Evolutionary conservation across 1,140 invertebrate species (phyloP), one percentile per base, ranked within the genome.

Genomic region (Neodiprion pinetum): DNA sequence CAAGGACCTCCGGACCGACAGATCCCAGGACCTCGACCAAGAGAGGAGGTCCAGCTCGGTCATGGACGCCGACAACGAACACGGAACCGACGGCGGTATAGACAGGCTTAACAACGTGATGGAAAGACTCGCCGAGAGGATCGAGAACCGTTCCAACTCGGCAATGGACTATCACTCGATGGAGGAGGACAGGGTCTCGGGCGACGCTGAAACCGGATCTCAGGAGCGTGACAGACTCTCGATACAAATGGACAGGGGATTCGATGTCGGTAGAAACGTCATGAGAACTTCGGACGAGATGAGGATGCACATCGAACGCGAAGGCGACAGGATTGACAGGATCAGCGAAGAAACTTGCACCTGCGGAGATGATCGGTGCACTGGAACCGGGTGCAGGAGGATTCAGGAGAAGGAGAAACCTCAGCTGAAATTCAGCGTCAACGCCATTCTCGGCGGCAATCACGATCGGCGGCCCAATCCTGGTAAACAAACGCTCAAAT

Each of bases 371-470:
- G 86, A 87, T 77, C 85, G 87, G 73, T 86, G 84, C 75, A 75
- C 77, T n/a, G 80, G 82, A 17, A 76, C 81, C 9, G 79, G 79
- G 10, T 82, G 83, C 77, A 80, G 81, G 71, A 83, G 80, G 74
- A 87, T 88, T 74, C 88, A 88, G 76, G 84, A 86, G 74, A 89
- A 89, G 77, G 88, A 89, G 73, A 96, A 95, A 81, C 95, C 95
- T 0, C 92, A 95, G 79, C 90, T 97, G 74, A 97, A 97, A 88
- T 97, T 97, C 87, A 96, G 96, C 91, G 95, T 97, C 72, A 96
- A 93, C 89, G 95, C 96, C 14, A 97, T 97, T 79, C 90, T 97
- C 66, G 95, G 95, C n/a, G 90, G 87, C 68, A 89, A 90, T 84
- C 88, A 90, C 74, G 84, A 87, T 53, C 84, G 85, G 76, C 80